phyloP scores from a whole-genome alignment of 2,113 vertebrate species.

The Mustela nigripes region DNA sequence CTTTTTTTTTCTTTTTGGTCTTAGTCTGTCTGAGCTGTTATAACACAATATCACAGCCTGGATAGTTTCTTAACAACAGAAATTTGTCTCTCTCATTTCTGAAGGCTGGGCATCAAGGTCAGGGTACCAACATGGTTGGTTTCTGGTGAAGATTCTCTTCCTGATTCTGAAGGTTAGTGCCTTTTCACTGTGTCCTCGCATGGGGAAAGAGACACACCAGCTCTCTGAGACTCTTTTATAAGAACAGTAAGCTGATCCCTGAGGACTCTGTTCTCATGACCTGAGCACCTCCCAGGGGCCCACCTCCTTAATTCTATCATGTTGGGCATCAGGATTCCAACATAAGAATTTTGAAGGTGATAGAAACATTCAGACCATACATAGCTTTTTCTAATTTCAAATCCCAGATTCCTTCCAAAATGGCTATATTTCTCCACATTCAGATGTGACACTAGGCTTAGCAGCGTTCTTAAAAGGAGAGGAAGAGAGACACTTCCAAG shows the following conservation, averaged over 20 bases:
- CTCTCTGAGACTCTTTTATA: not conserved
- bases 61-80: not conserved
- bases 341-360: not conserved
- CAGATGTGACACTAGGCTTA: not conserved
- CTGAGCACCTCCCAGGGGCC: not conserved
- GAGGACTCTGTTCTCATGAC: not conserved
- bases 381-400: not conserved
- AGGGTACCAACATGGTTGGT: not conserved
- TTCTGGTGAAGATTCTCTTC: not conserved
- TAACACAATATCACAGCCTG: not conserved
- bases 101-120: not conserved
- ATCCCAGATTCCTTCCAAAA: not conserved
- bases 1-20: not conserved
- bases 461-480: not conserved
- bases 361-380: not conserved
- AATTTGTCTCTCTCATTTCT: not conserved
- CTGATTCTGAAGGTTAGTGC: not conserved
- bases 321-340: not conserved
- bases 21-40: not conserved
- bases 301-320: not conserved
- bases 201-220: not conserved
- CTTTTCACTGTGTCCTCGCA: not conserved
- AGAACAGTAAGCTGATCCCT: not conserved
- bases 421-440: not conserved
- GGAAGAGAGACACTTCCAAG: not conserved